Conservation (phyloP, 2,888 invertebrate genomes). For the Lymantria dispar region DNA sequence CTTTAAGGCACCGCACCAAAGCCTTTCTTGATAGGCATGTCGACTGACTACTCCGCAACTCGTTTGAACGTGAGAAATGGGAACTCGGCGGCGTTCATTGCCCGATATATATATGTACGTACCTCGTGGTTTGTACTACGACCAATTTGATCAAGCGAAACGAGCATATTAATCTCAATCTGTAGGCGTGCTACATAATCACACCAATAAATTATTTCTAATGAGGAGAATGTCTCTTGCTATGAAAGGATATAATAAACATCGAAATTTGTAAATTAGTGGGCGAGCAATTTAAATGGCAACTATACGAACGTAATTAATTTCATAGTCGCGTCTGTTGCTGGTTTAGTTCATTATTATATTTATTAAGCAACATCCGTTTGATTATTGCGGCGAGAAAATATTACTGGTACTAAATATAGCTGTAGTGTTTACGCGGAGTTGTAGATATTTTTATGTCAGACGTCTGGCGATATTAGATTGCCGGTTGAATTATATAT, state of each 20-base stretch:
- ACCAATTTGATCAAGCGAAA: slow-evolving; percentile 40
- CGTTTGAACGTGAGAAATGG: slow-evolving; percentile 74
- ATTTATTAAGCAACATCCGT: too few relatives aligned
- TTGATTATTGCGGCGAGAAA: too few relatives aligned
- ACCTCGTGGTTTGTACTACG: slow-evolving; percentile 47
- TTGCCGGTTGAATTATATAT: too few relatives aligned
- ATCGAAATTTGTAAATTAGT: slow-evolving; percentile 2
- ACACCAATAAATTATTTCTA: slow-evolving; percentile 16
- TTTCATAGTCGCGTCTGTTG: too few relatives aligned
- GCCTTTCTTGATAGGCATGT: slow-evolving; percentile 75
- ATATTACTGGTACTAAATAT: too few relatives aligned
- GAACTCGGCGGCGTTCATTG: slow-evolving; percentile 53
- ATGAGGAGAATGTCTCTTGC: slow-evolving; percentile 6
- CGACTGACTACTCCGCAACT: slow-evolving; percentile 63
- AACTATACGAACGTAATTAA: too few relatives aligned
- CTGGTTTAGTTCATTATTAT: too few relatives aligned
- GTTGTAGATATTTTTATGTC: too few relatives aligned
- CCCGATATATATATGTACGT: slow-evolving; percentile 56
- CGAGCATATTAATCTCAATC: slow-evolving; percentile 31
- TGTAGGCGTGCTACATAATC: slow-evolving; percentile 25
- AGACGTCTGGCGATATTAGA: too few relatives aligned
- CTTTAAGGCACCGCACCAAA: slow-evolving; percentile 67
- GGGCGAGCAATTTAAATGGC: slow-evolving; percentile 2
- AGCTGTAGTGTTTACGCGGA: too few relatives aligned
- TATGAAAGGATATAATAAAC: slow-evolving; percentile 6